Base-by-base conservation (phyloP, 1,140 invertebrate genomes). In the Trigoniulus corallinus region DNA sequence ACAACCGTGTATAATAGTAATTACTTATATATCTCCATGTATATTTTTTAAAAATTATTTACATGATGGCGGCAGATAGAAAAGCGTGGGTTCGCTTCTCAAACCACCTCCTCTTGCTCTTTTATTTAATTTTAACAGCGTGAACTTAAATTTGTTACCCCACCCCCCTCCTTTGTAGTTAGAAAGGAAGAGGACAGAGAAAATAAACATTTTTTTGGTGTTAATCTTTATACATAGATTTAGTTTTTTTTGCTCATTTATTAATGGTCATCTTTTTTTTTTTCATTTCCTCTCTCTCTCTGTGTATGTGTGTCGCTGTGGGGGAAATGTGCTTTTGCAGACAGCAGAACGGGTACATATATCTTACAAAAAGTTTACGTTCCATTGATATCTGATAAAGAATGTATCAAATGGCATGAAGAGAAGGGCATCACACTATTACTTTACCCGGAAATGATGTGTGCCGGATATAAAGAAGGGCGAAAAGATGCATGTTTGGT, bases 401-500 rank as follows among this genome's bases (percentile, higher is more conserved):
- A 84, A 58, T 85, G 82, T 62, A 71, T 81, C 29, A 69, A 72
- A n/a, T 85, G 82, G 82, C 82, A 85, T 56, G 72, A 76, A 57
- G 79, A 75, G 51, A 84, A 83, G 57, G 76, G 79, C 57, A 85
- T 85, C 25, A 72, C 73, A 41, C 76, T 84, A 1, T 79, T 84
- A 57, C 69, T 80, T 2, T 75, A 78, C 57, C 71, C 72, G 7
- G 82, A 85, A 64, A 86, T 86, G 82, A 76, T 88, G 43, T 88
- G 84, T 67, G 84, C 84, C 3, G 84, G 84, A 7, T 82, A 86
- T 56, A 77, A 81, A 7, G 78, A 83, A 57, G 84, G 84, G 1
- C 76, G 80, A 54, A 81, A 81, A 62, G 84, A 88, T 60, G 83
- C 84, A 13, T 87, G 84, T 59, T 68, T 87, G 59, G 82, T 81